Percentiles rank a stretch among this genome's conserved stretches.
Evolutionary conservation across 1,140 invertebrate species (phyloP).

Genomic region (Neodiprion pinetum): DNA sequence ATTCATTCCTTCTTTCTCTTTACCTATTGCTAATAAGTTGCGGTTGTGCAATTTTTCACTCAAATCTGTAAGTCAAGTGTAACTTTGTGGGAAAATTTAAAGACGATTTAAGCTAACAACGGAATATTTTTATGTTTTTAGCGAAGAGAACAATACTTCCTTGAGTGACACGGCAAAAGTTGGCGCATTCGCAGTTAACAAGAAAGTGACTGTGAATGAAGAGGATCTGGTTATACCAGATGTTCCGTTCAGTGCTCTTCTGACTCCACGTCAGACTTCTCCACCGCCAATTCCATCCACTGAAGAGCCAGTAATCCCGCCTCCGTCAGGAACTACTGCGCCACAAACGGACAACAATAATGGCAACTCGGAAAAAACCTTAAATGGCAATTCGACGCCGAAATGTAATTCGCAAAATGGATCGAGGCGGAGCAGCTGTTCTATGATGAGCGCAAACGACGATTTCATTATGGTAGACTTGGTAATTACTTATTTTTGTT

Average conservation of each 20-base stretch:
- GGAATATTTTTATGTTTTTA: conserved; percentile 36
- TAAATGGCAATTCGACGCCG: conserved; percentile 48
- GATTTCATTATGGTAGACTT: conserved; percentile 81
- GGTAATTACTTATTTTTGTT: conserved; percentile 62
- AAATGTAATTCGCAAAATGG: conserved; percentile 57
- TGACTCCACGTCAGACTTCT: conserved; percentile 58
- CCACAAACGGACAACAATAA: conserved; percentile 55
- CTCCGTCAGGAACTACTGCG: conserved; percentile 26
- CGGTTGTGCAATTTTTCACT: not conserved
- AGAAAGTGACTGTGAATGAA: conserved; percentile 61
- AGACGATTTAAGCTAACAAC: conserved; percentile 8
- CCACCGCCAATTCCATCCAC: conserved; percentile 41
- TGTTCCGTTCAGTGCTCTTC: conserved; percentile 72
- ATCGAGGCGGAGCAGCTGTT: conserved; percentile 61
- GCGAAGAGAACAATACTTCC: conserved; percentile 65
- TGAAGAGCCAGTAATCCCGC: conserved; percentile 31
- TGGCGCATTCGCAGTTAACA: conserved; percentile 74
- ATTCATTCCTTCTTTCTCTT: too few relatives aligned
- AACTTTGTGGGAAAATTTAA: too few relatives aligned
- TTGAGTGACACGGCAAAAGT: conserved; percentile 72
- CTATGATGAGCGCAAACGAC: conserved; percentile 67
- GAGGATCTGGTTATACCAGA: conserved; percentile 70
- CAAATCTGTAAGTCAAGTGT: not conserved
- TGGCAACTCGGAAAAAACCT: conserved; percentile 55
- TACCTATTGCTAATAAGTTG: too few relatives aligned